These are phyloP conservation scores for Acutogordius australiensis DNA, from an alignment of 2,888 invertebrate species.

Conservation along the genomic window DNA sequence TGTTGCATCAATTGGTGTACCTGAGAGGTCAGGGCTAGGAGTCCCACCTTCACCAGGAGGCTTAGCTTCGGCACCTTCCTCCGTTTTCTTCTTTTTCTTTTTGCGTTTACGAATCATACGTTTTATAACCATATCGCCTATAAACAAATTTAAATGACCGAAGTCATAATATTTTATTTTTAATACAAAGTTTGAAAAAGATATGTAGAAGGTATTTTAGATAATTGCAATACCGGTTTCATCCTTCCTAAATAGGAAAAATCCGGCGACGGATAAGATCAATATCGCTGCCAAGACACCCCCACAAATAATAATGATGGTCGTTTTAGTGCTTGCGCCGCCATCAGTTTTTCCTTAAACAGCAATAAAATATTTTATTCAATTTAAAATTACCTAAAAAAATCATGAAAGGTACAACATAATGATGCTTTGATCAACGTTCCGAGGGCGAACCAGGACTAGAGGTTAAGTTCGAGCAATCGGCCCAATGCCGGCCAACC, in stretches of 20 bases:
- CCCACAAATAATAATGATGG: not conserved
- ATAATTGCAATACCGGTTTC: constrained; percentile 7
- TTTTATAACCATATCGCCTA: not conserved
- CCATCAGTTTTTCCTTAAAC: too few species aligned
- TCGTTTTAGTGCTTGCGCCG: not conserved
- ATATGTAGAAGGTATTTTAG: not conserved
- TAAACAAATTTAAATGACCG: not conserved
- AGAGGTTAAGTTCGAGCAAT: too few species aligned
- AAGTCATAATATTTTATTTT: not conserved
- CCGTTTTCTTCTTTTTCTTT: not conserved
- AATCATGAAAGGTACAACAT: too few species aligned
- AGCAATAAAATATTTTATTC: too few species aligned
- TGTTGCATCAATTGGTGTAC: too few species aligned
- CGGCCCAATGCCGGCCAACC: too few species aligned
- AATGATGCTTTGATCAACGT: too few species aligned
- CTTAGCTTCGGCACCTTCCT: too few species aligned
- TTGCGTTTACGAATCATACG: not conserved
- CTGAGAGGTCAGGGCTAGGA: too few species aligned
- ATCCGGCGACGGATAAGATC: not conserved
- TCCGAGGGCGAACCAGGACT: too few species aligned
- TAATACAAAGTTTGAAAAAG: not conserved
- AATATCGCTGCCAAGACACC: not conserved
- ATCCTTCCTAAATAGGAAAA: not conserved
- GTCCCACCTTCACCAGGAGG: too few species aligned
- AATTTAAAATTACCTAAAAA: too few species aligned